Base-by-base conservation (phyloP, 2,113 vertebrate species). In the Podilymbus podiceps region DNA sequence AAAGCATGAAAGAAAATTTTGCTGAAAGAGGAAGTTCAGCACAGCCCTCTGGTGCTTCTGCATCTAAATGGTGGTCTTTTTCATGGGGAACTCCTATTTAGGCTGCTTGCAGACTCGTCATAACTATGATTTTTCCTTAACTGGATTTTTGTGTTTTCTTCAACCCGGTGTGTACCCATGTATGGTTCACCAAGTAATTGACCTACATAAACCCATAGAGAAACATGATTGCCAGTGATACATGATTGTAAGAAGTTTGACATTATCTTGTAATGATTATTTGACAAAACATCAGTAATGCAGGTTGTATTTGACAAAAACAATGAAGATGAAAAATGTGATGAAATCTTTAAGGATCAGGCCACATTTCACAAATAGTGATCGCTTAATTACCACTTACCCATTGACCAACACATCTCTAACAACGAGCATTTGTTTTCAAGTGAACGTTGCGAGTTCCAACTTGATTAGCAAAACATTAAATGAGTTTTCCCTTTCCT, bases 311-410 rank as follows among this genome's bases (percentile, higher is more conserved):
- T 93, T 88, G 31, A 62, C 49, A 80, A 81, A 95, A 93, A 25
- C 25, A 83, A 44, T 56, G 40, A 56, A 9, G 40, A 71, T 58
- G 73, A 81, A 87, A 96, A 93, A 90, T 68, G 64, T 77, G 73
- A 79, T 90, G 95, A 88, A 94, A 96, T 82, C 44, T 85, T 81
- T 67, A 80, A 93, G 55, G 83, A 89, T 44, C 31, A 44, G 72
- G 62, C 88, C 77, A 93, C 67, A 67, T 91, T 93, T 95, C 79
- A 87, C 62, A 94, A 85, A 89, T 87, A 93, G 87, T 68, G 75
- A 77, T 85, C 90, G 52, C 46, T 95, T 97, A 98, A 96, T 96
- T 92, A 95, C 66, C 49, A 50, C 59, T 90, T 75, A 59, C 20
- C 24, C 33, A 44, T 40, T 87, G 88, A 78, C 42, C 49, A 81